These are phyloP conservation scores for Pleuronectes platessa DNA, from an alignment of 2,113 vertebrate genomes.

Conservation along the genomic window DNA sequence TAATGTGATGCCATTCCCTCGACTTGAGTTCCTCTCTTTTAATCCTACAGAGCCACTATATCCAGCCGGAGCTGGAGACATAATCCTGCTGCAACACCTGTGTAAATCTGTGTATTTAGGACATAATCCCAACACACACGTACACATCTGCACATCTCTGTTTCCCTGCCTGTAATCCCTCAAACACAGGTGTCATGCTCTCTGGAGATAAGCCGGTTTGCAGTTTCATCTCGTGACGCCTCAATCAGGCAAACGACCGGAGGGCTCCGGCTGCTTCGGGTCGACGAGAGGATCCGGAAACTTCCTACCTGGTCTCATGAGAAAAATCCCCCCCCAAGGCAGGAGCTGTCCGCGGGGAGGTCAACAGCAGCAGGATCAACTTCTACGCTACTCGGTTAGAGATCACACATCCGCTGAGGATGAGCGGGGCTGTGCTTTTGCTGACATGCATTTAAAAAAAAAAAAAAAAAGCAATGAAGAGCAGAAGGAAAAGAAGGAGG, in stretches of 20 bases:
- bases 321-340: constrained; percentile 38
- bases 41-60: constrained; percentile 43
- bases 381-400: constrained; percentile 36
- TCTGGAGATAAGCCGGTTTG: constrained; percentile 53
- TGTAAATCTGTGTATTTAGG: constrained; percentile 62
- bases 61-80: constrained; percentile 40
- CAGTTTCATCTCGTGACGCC: constrained; percentile 57
- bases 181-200: constrained; percentile 61
- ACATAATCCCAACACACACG: constrained; percentile 56
- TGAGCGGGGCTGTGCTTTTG: constrained; percentile 59
- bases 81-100: constrained; percentile 65
- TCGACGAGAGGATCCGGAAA: constrained; percentile 34
- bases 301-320: constrained; percentile 66
- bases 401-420: constrained; percentile 31
- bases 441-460: constrained; percentile 57
- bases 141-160: constrained; percentile 50
- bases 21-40: constrained; percentile 30
- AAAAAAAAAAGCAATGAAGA: not conserved
- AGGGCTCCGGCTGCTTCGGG: constrained; percentile 32
- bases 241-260: constrained; percentile 50
- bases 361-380: constrained; percentile 50
- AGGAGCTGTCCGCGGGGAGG: constrained; percentile 25
- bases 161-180: constrained; percentile 51
- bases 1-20: constrained; percentile 38
- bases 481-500: not conserved